These are phyloP conservation scores for Liolophura sinensis DNA, from an alignment of 1,140 invertebrate species.

Conservation along the genomic window DNA sequence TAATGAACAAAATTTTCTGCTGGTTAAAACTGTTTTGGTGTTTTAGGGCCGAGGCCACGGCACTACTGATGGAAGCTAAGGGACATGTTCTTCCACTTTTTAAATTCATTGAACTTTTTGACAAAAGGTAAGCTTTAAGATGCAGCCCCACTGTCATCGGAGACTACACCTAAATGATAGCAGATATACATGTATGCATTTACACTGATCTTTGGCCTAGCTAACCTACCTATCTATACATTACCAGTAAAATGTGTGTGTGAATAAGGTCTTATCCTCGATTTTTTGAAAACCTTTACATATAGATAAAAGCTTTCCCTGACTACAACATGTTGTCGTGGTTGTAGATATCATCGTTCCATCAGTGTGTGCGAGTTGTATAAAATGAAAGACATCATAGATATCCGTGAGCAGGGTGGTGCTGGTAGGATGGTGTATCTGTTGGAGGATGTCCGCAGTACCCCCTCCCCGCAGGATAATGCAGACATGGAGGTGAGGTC, in stretches of 20 bases:
- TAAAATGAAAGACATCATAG: constrained; percentile 77
- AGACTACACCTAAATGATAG: too few species aligned
- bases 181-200: too few species aligned
- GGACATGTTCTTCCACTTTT: constrained; percentile 77
- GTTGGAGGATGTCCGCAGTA: constrained; percentile 53
- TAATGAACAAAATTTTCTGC: too few species aligned
- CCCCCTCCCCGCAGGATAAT: constrained; percentile 62
- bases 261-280: too few species aligned
- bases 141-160: not conserved
- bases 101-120: constrained; percentile 83
- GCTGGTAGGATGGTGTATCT: constrained; percentile 71
- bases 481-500: constrained; percentile 32
- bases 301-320: not conserved
- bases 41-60: constrained; percentile 64
- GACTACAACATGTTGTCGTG: constrained; percentile 4
- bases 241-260: too few species aligned
- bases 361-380: constrained; percentile 81
- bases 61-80: constrained; percentile 72
- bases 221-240: too few species aligned
- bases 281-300: not conserved
- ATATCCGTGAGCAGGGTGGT: constrained; percentile 69
- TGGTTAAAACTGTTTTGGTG: too few species aligned
- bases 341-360: constrained; percentile 67
- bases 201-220: too few species aligned
- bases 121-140: constrained; percentile 68